Base-by-base conservation (phyloP, 2,797 vertebrate genomes). In the Amphiprion clarkii region DNA sequence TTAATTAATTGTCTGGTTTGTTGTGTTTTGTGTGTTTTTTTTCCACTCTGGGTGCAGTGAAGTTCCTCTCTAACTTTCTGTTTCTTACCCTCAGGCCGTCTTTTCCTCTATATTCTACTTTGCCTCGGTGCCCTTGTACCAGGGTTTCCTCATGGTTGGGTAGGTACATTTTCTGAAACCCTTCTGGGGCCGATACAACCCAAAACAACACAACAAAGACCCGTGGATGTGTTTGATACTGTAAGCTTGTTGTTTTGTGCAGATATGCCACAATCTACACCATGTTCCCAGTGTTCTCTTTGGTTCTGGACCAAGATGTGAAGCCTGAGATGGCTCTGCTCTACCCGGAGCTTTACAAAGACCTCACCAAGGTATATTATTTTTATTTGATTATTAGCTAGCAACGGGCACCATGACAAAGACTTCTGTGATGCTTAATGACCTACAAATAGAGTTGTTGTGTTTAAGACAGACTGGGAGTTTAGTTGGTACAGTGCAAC, bases 91-190 rank as follows among this genome's bases (percentile, higher is more conserved):
- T 82, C 79, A 99, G 98, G 98, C 98, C 2, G 97, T 99, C 27
- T 99, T 99, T 91, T 99, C 98, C 40, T 99, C 98, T 14, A 93
- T 99, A 78, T 99, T 99, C 95, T 99, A 96, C 92, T 99, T 99
- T 72, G 98, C 98, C 19, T 99, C 98, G 0, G 96, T 99, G 78
- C 97, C 98, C 21, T 91, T 99, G 89, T 99, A 99, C 95, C 98
- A 99, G 94, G 98, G 98, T 29, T 99, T 99, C 94, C 97, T 99
- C 90, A 99, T 99, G 98, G 98, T 99, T 12, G 98, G 98, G 98
- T 99, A 94, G 80, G 96, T 96, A 57, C 13, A 14, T 21, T 9
- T 21, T n/a, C n/a, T 13, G 3, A 14, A 42, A 42, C 11, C 40
- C 14, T 16, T 11, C 3, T 5, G 40, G 40, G 40, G 12, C 40